Base-by-base conservation (phyloP, 2,113 vertebrate genomes). In the Meriones unguiculatus region DNA sequence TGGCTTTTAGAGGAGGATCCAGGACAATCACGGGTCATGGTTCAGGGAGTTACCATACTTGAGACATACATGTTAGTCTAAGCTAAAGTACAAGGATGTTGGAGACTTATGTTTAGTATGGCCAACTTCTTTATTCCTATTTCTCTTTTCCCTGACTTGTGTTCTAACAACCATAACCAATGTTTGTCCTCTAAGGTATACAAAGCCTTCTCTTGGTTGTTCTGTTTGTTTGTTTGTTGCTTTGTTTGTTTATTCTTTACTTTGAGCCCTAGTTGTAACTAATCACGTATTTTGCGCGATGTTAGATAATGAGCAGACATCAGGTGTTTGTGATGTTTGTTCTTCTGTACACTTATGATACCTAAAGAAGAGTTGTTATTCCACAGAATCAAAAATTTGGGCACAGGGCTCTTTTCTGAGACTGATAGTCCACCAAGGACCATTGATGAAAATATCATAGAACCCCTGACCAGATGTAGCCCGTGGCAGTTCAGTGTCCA, bases 11-110 rank as follows among this genome's bases (percentile, higher is more conserved):
- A 89, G 32, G 76, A 90, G 12, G 22, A 76, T 92, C 41, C 25
- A 89, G 87, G 75, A 80, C 50, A 46, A 76, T 17, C 57, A 90
- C 35, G 90, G 11, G 25, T 87, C 64, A 81, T 93, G 28, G 6
- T 72, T 69, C 75, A 0, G 11, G 25, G 59, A 81, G 5, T 76
- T 52, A 86, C 59, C n/a, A 64, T n/a, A 91, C 24, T 59, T 87
- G 57, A 96, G 46, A 91, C 17, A 5, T 89, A 52, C 14, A 8
- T 8, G 25, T 94, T 97, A 75, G 57, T 38, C 1, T 89, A 88
- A 84, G 38, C 77, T 94, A 91, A 89, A 97, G 25, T 91, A 88
- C 54, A 86, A 93, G 57, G 7, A 70, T 89, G 28, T 81, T 89
- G 50, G 90, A 62, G 52, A 11, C 32, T 77, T 85, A 87, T 73